Evolutionary conservation across 2,888 invertebrate genomes (phyloP), one percentile per base, ranked within the genome.

Genomic region (Drosophila kambysellisi): DNA sequence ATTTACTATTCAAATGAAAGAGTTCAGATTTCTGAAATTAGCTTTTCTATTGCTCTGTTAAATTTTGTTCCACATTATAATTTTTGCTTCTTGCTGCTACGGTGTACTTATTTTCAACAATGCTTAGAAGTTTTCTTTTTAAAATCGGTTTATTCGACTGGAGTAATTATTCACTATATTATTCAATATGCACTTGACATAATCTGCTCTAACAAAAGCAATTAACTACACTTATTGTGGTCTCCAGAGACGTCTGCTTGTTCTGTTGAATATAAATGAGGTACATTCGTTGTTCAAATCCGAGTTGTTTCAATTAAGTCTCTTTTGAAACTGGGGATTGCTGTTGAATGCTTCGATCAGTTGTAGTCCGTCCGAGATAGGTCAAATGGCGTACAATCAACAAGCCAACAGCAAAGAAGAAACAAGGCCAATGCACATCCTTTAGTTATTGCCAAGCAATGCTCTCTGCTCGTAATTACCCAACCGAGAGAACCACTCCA

Each of bases 381-480:
- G 68, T 83, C 84, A 71, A 69, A 75, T 77, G 76, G 50, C 52
- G 17, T 30, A 63, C 52, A 74, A 69, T 43, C 58, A 62, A 51
- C 43, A 33, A 33, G 37, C 57, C 32, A n/a, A 9, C 30, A 32
- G n/a, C n/a, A 30, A 15, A 50, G 39, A 58, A 78, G 64, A 69
- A 69, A 78, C 66, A 69, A 69, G 71, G 70, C 67, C 72, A 66
- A 52, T 43, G 59, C 39, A 70, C 65, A 72, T 59, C 53, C 72
- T 62, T 20, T 54, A 9, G 58, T 35, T 74, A 76, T 79, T 79
- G 77, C 79, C 73, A 76, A 79, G 64, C 81, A 76, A 73, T 60
- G 82, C 65, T 48, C 64, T 67, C 66, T 70, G 51, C 53, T 52
- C 59, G 75, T 79, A 84, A 87, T 84, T 84, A 87, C 80, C 79